These are phyloP conservation scores for Epinotia demarniana DNA, from an alignment of 2,888 invertebrate species.

Conservation along the genomic window DNA sequence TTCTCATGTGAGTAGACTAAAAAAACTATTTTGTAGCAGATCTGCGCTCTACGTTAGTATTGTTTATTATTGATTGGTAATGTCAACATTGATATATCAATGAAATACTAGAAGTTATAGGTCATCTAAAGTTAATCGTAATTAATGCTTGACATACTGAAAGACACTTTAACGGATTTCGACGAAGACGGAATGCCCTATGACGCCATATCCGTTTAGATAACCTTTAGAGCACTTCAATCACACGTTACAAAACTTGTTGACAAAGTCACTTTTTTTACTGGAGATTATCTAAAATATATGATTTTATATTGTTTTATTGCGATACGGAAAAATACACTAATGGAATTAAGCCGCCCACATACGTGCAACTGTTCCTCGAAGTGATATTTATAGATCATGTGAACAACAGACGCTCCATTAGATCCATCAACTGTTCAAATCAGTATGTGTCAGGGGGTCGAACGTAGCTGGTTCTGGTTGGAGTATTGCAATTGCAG, in stretches of 20 bases:
- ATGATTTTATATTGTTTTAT: slow-evolving; percentile 14
- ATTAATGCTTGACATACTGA: neutral
- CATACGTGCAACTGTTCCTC: slow-evolving; percentile 54
- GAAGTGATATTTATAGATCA: slow-evolving; percentile 58
- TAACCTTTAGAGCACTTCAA: neutral
- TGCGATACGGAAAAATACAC: slow-evolving; percentile 40
- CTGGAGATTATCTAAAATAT: neutral
- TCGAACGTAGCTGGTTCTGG: slow-evolving; percentile 52
- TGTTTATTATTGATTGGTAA: neutral
- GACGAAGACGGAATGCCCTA: neutral
- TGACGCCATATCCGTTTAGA: slow-evolving; percentile 1
- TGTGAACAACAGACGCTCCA: slow-evolving; percentile 52
- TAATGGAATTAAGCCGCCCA: slow-evolving; percentile 34
- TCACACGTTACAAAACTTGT: neutral
- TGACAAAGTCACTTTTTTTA: neutral
- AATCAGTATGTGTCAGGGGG: slow-evolving; percentile 39
- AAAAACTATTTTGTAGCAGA: neutral
- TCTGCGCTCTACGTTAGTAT: no score
- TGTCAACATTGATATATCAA: neutral
- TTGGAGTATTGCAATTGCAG: slow-evolving; percentile 49
- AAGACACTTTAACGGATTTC: neutral
- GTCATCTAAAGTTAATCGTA: neutral
- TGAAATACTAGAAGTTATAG: slow-evolving; percentile 10
- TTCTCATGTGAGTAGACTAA: slow-evolving; percentile 7
- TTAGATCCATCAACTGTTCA: slow-evolving; percentile 47